Base-by-base conservation (phyloP, 2,797 vertebrate genomes). In the Melanotaenia parkinsoni region DNA sequence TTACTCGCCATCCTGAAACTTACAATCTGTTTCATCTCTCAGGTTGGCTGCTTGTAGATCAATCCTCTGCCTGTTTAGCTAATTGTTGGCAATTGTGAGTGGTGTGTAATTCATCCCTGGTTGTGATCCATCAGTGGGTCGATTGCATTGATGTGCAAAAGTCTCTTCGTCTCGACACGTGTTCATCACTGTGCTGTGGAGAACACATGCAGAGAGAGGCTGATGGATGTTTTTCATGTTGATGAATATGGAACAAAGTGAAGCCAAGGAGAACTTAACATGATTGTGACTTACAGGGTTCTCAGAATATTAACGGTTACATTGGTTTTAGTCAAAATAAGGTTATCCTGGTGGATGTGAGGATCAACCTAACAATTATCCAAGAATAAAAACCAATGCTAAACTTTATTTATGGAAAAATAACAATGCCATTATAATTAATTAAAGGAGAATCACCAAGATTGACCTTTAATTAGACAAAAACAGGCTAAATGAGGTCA, bases 21-120 rank as follows among this genome's bases (percentile, higher is more conserved):
- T 33, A 56, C 22, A 18, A n/a, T 28, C 37, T 58, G n/a, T 1
- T 16, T 24, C 1, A 1, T 67, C 50, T 65, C 72, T 54, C 38
- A n/a, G 53, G 72, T 80, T 74, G 58, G 65, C 68, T 2, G 54
- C 47, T 33, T 33, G 12, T 12, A 40, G 76, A 92, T 90, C 90
- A 86, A 84, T 86, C 80, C 59, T 51, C 63, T 32, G 74, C 84
- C 84, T 76, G 85, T 89, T 92, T 84, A 84, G 88, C 81, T 91
- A 91, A 93, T 93, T 92, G 90, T 85, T 26, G 20, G 64, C 80
- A 59, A 85, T 89, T 59, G 88, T 68, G 79, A 84, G 88, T 45
- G 1, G 72, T 38, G 70, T 77, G 81, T 83, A 89, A 86, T 88
- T 89, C 67, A 65, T 79, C 81, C 82, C 77, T 5, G 9, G 68